Base-by-base conservation (phyloP, 1,140 invertebrate genomes). In the Adelges cooleyi region DNA sequence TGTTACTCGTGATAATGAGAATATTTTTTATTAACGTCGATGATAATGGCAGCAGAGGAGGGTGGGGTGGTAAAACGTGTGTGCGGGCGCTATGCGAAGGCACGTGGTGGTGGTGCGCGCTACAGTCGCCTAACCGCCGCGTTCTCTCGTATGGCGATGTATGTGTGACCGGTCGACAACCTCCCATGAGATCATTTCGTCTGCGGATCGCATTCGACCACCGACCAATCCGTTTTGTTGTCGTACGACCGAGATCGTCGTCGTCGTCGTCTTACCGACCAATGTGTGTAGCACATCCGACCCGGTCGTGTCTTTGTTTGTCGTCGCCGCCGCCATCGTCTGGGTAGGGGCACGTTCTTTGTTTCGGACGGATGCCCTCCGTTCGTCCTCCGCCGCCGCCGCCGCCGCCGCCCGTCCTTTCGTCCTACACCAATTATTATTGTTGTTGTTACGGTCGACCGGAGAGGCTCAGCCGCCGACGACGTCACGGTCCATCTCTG, bases 401-500 rank as follows among this genome's bases (percentile, higher is more conserved):
- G 52, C 9, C 69, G 56, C 67, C 52, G 36, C 49, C 33, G 11
- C 6, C 49, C 65, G 25, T 15, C n/a, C n/a, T n/a, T n/a, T n/a
- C 22, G 20, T 15, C 65, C 51, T 29, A 36, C 51, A 46, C 50
- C 38, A 50, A 66, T 44, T 52, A 59, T 59, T 42, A 44, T 44
- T 44, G 40, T 44, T 44, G 40, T 33, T 44, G 56, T 62, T 62
- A 62, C 18, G 42, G 56, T 48, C 56, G 56, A 62, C 36, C 53
- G 53, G n/a, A 38, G 53, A 59, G 56, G 27, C 56, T 62, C 56
- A 15, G 38, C 53, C 38, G 54, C 29, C 29, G 29, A 13, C 56
- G 56, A 48, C 56, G 56, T 62, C 42, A 62, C 56, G 56, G 56
- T 62, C 56, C 56, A 48, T 62, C 56, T 62, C 56, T 62, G 42